Evolutionary conservation across 2,888 invertebrate species (phyloP), one percentile per base, ranked within the genome.

Genomic region (Dynastes tityus): DNA sequence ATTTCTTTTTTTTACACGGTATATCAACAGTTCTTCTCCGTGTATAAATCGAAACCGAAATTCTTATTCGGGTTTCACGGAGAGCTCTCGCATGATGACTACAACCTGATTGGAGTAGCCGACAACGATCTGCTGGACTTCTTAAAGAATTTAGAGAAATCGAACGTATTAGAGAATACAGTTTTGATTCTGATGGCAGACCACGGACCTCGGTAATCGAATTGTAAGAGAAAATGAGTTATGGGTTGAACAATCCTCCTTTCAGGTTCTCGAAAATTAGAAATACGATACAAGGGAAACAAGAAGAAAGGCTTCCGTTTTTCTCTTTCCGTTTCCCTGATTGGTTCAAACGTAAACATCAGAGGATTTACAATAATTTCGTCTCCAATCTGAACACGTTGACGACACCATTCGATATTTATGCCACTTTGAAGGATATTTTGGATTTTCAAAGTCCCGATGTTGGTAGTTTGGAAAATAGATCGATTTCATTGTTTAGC

Each of bases 101-200:
- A 95, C 84, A 96, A 96, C 87, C 90, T 93, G 83, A 92, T 98
- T 49, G 93, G 94, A 0, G 92, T 92, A 0, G 94, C 94, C 0
- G 98, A 98, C 86, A 90, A 93, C 0, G 96, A 96, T 86, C 87
- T 95, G 0, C 87, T 90, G 3, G 84, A 90, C 0, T 94, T 95
- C 90, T 86, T 98, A n/a, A 89, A 89, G 65, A 88, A 90, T 51
- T 88, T 97, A 22, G 89, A 92, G 63, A 86, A 89, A 3, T 90
- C 90, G 0, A 93, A 93, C 0, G 88, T 92, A 55, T 89, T 97
- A 22, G 93, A 97, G 80, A 93, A 96, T 83, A 96, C 98, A 0
- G 86, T 98, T 81, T 88, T 98, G 0, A 92, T 98, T 76, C 86
- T 98, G 2, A 97, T 98, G 96, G 95, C 97, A 3, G 98, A 98